Conservation (phyloP, 2,113 vertebrate species). For the Mus spicilegus region DNA sequence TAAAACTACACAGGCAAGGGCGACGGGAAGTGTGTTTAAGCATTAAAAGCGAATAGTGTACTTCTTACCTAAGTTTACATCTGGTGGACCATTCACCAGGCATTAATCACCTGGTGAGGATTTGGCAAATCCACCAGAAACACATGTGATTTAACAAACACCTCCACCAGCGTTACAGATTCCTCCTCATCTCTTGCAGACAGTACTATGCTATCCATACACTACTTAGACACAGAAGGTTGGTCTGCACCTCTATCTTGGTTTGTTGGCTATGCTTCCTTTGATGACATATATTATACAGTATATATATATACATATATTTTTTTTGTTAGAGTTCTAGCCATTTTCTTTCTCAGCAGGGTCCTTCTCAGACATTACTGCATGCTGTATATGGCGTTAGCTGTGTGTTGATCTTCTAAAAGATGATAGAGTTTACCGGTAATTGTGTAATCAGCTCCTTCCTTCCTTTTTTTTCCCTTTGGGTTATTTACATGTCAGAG, state of each 20-base stretch:
- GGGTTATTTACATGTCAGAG: constrained; percentile 81
- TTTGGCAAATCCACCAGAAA: constrained; percentile 65
- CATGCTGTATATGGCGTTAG: constrained; percentile 89
- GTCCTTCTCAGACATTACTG: constrained; percentile 87
- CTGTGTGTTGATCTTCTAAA: constrained; percentile 86
- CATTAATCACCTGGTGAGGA: constrained; percentile 58
- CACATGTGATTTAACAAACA: constrained; percentile 68
- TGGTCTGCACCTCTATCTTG: constrained; percentile 68
- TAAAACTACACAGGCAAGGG: constrained; percentile 63
- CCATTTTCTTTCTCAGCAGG: constrained; percentile 85
- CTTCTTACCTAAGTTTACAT: constrained; percentile 81
- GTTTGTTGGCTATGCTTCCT: constrained; percentile 83
- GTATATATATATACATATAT: constrained; percentile 84
- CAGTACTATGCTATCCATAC: constrained; percentile 57
- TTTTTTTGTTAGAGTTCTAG: constrained; percentile 86
- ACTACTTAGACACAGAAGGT: constrained; percentile 75
- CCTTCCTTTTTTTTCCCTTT: constrained; percentile 66
- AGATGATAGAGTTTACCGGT: constrained; percentile 84
- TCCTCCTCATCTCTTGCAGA: constrained; percentile 68
- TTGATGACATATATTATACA: constrained; percentile 87
- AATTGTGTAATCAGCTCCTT: constrained; percentile 82
- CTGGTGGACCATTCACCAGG: constrained; percentile 66
- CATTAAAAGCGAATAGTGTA: constrained; percentile 45
- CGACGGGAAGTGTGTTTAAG: constrained; percentile 57
- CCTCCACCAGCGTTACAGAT: constrained; percentile 77